Conservation (phyloP, 1,140 invertebrate genomes). For the Drosophila funebris region DNA sequence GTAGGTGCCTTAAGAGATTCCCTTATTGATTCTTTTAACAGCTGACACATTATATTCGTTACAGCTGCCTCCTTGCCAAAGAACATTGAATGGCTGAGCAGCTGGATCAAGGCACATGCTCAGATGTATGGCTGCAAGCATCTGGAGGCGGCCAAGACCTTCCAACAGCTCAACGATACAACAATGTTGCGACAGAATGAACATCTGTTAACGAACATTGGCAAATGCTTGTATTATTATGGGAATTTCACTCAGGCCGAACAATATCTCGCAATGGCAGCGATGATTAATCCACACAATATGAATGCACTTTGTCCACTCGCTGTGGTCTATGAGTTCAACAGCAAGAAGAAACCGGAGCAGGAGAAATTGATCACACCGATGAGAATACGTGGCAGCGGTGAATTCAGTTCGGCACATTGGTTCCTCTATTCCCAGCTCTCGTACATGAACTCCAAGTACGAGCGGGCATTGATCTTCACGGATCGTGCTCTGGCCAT, state of each 20-base stretch:
- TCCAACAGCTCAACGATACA: conserved; percentile 87
- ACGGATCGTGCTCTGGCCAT: conserved; percentile 85
- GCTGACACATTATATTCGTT: not conserved
- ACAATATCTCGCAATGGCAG: conserved; percentile 84
- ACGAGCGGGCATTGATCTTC: conserved; percentile 86
- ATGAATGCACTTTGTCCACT: conserved; percentile 84
- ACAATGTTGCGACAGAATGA: conserved; percentile 87
- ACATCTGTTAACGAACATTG: conserved; percentile 87
- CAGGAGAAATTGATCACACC: conserved; percentile 84
- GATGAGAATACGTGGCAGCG: conserved; percentile 66
- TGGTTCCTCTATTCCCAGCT: conserved; percentile 88
- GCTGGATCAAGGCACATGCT: conserved; percentile 89
- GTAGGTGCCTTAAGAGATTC: conserved; percentile 59
- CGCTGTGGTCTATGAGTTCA: conserved; percentile 84
- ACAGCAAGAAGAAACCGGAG: conserved; percentile 83
- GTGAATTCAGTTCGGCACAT: conserved; percentile 85
- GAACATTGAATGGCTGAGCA: conserved; percentile 86
- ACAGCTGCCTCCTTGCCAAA: conserved; percentile 51
- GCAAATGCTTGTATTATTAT: conserved; percentile 88
- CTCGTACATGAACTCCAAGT: conserved; percentile 85
- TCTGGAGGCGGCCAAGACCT: conserved; percentile 86
- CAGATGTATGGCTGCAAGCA: conserved; percentile 88
- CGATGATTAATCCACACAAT: conserved; percentile 86
- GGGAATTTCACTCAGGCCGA: conserved; percentile 85
- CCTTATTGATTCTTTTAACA: too few species aligned